These are phyloP conservation scores for Eilema depressum DNA, from an alignment of 2,888 invertebrate genomes.

Conservation along the genomic window DNA sequence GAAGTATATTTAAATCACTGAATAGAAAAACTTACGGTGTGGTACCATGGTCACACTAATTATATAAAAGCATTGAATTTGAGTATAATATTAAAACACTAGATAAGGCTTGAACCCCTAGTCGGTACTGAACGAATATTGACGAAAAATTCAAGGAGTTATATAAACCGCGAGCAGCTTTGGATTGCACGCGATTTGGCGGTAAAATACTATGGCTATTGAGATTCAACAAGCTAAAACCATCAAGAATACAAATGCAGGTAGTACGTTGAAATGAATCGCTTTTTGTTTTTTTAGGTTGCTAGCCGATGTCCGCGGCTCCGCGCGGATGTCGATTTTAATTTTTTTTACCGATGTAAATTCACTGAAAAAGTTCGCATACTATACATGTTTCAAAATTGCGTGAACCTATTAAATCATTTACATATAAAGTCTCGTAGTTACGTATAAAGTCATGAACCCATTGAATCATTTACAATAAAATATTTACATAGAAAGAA, in stretches of 20 bases:
- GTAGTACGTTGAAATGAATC: neutral
- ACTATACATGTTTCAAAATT: too few species aligned
- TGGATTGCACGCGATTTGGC: slow-evolving; percentile 10
- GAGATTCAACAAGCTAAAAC: neutral
- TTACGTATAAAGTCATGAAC: too few species aligned
- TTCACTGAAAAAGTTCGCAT: too few species aligned
- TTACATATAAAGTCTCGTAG: too few species aligned
- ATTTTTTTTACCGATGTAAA: too few species aligned
- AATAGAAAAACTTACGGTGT: neutral
- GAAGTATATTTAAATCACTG: neutral
- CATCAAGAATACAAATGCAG: neutral
- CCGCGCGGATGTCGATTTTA: too few species aligned
- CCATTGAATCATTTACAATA: too few species aligned
- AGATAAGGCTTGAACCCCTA: neutral
- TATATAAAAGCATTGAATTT: neutral
- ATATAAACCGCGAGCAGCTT: neutral
- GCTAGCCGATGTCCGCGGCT: too few species aligned
- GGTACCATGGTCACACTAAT: neutral
- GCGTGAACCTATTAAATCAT: too few species aligned
- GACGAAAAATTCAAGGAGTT: neutral
- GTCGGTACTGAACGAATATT: neutral
- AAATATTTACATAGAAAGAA: too few species aligned
- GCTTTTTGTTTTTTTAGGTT: neutral
- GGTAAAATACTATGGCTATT: neutral
- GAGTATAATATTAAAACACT: neutral